These are phyloP conservation scores for Lontra canadensis DNA, from an alignment of 2,113 vertebrate genomes.

Conservation along the genomic window DNA sequence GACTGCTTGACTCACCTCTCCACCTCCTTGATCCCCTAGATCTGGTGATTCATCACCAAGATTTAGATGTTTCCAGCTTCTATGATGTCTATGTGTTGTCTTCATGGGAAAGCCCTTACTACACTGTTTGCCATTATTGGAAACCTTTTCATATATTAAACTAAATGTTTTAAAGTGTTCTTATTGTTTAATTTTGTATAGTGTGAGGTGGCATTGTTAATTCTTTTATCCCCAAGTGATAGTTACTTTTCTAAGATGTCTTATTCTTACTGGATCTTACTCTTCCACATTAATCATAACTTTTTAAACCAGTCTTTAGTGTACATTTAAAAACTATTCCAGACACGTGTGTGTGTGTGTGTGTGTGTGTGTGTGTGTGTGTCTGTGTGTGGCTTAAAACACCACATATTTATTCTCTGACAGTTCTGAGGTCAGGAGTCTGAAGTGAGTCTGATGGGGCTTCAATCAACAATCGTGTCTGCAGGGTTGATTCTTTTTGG, in stretches of 20 bases:
- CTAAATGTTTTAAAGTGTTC: neutral
- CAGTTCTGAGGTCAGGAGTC: neutral
- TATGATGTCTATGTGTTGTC: neutral
- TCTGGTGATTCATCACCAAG: neutral
- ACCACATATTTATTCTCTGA: neutral
- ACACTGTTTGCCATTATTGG: neutral
- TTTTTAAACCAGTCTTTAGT: neutral
- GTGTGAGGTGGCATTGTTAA: neutral
- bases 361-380: neutral
- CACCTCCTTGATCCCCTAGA: neutral
- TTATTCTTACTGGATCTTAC: neutral
- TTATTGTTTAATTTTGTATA: neutral
- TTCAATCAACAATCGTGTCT: neutral
- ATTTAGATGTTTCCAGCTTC: neutral
- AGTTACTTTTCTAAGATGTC: neutral
- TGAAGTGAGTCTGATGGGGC: neutral
- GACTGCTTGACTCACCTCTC: neutral
- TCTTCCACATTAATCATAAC: neutral
- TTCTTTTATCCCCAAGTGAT: neutral
- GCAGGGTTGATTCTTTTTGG: neutral
- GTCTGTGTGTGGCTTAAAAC: neutral
- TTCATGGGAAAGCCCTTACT: neutral
- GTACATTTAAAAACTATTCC: neutral
- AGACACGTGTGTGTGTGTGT: neutral
- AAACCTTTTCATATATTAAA: slow-evolving; percentile 9